A percentile compares a stretch with the other conserved stretches of the same genome.
phyloP scores from a whole-genome alignment of 2,888 invertebrate genomes.

The Hipparchia semele region DNA sequence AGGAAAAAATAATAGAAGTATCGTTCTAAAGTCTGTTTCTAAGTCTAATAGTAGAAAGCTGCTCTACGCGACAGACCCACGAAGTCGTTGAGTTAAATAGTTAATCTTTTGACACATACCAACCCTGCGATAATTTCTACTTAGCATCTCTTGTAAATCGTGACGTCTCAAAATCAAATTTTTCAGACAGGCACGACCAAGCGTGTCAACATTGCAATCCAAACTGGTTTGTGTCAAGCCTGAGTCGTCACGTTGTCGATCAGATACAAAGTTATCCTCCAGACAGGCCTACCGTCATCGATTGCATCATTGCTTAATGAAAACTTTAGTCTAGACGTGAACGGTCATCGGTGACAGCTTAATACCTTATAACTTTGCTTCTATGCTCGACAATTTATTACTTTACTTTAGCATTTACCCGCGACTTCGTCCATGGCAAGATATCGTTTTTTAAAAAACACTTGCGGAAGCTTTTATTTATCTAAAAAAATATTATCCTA shows the following conservation, averaged over 20 bases:
- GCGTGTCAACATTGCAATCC: slow-evolving; percentile 28
- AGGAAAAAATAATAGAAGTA: not conserved
- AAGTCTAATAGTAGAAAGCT: not conserved
- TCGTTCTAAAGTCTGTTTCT: not conserved
- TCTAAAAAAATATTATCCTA: not conserved
- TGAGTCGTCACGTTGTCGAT: slow-evolving; percentile 17
- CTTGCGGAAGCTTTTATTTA: no score
- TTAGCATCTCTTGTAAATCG: slow-evolving; percentile 13
- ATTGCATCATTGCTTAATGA: slow-evolving; percentile 12
- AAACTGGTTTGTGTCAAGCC: slow-evolving; percentile 24
- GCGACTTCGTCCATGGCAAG: not conserved
- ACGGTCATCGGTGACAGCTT: slow-evolving; percentile 7
- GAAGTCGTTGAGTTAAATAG: not conserved
- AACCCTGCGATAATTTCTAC: slow-evolving; percentile 8
- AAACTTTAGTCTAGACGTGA: slow-evolving; percentile 5
- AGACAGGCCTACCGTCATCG: slow-evolving; percentile 7
- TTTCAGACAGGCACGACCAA: slow-evolving; percentile 25
- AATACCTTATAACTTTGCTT: not conserved
- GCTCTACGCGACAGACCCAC: not conserved
- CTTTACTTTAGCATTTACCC: not conserved
- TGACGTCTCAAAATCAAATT: slow-evolving; percentile 24
- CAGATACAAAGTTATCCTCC: not conserved
- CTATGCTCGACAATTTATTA: no score
- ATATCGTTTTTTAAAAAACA: no score
- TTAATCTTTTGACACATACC: slow-evolving; percentile 11